Evolutionary conservation across 2,888 invertebrate genomes (phyloP).

Genomic region (Agapostemon virescens): DNA sequence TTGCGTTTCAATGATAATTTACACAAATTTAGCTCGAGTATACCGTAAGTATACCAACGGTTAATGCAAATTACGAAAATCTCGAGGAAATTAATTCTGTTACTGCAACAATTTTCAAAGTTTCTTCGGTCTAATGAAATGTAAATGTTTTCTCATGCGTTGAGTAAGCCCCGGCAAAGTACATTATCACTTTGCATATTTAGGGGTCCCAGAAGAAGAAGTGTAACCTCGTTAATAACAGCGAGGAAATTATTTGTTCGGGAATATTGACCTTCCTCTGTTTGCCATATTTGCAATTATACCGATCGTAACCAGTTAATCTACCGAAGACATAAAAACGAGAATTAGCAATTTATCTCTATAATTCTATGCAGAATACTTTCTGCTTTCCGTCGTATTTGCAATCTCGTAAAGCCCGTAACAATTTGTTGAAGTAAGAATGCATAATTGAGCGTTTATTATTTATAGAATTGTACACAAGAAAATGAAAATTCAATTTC

Average conservation of each 20-base stretch:
- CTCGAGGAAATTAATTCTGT: background rate
- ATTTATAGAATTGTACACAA: background rate
- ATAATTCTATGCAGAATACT: background rate
- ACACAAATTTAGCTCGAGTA: background rate
- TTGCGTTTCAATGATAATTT: background rate
- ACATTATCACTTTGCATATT: slow-evolving; percentile 5
- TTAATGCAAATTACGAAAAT: background rate
- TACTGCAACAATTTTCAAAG: background rate
- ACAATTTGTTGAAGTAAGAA: background rate
- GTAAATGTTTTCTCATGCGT: slow-evolving; percentile 22
- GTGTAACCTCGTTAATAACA: background rate
- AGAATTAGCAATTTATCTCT: background rate
- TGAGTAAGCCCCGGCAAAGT: background rate
- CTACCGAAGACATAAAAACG: background rate
- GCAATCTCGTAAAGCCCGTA: background rate
- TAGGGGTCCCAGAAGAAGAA: background rate
- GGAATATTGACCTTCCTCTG: background rate
- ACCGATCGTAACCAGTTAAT: background rate
- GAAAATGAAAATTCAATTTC: background rate
- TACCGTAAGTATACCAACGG: too few relatives aligned
- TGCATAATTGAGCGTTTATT: background rate
- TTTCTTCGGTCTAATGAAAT: slow-evolving; percentile 3
- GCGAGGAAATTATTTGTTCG: background rate
- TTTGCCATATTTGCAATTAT: background rate
- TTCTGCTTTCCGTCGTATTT: background rate